These are phyloP conservation scores for Aldrovandia affinis DNA, from an alignment of 2,797 vertebrate species.

Conservation along the genomic window DNA sequence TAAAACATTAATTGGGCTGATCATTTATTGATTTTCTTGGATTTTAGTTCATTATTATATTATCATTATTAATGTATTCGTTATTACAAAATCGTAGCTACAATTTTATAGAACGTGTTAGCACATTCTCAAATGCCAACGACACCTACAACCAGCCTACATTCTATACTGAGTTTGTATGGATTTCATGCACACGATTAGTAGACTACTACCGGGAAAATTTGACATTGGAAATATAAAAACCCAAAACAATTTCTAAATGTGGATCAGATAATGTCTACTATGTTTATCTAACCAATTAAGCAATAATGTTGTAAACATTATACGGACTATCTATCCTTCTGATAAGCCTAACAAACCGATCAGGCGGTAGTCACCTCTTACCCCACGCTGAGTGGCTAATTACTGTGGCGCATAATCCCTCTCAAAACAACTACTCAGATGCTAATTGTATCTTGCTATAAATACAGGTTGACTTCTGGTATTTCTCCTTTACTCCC, in stretches of 20 bases:
- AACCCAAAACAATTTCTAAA: constrained; percentile 25
- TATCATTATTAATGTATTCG: too few relatives aligned
- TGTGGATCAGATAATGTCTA: constrained; percentile 22
- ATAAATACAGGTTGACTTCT: constrained; percentile 75
- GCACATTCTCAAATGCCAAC: too few relatives aligned
- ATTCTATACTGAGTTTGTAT: too few relatives aligned
- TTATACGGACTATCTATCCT: constrained; percentile 64
- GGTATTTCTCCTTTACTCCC: constrained; percentile 65
- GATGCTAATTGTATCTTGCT: constrained; percentile 77
- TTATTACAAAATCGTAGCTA: too few relatives aligned
- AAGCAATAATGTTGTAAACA: constrained; percentile 44
- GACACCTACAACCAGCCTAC: too few relatives aligned
- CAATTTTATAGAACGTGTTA: too few relatives aligned
- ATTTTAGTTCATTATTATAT: too few relatives aligned
- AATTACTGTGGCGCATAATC: constrained; percentile 76
- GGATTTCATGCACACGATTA: neutral
- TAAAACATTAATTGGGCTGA: too few relatives aligned
- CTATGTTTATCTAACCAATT: constrained; percentile 53
- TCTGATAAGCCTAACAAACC: constrained; percentile 76
- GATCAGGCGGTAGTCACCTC: constrained; percentile 75
- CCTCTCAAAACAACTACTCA: constrained; percentile 78
- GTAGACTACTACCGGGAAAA: neutral
- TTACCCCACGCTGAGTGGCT: constrained; percentile 75
- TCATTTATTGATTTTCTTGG: too few relatives aligned
- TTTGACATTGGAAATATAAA: neutral